A percentile compares a stretch with the other conserved stretches of the same genome.
Conservation (phyloP, 2,797 vertebrate genomes). For the Mionectes olivaceus region DNA sequence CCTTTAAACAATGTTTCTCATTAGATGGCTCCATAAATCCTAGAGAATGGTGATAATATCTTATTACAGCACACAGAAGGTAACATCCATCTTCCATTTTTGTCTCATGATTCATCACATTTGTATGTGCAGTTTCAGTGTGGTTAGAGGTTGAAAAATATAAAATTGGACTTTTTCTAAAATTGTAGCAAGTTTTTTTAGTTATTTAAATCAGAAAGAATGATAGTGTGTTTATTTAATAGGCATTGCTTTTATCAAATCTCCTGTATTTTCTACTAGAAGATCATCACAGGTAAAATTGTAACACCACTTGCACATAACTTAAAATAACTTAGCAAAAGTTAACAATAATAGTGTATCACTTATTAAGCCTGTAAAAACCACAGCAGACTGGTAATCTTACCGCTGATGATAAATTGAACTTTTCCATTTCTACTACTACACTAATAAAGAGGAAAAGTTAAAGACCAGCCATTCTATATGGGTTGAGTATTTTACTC, state of each 20-base stretch:
- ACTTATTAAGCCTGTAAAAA: background rate
- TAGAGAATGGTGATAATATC: conserved; percentile 30
- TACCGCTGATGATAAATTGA: background rate
- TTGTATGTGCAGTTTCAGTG: background rate
- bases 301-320: background rate
- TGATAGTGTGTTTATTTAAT: background rate
- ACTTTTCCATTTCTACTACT: conserved; percentile 39
- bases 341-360: background rate
- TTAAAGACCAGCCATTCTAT: background rate
- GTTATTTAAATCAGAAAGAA: background rate
- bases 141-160: background rate
- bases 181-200: background rate
- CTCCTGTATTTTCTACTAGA: background rate
- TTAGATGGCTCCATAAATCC: conserved; percentile 49
- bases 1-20: background rate
- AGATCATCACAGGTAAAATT: background rate
- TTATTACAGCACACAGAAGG: conserved; percentile 11
- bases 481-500: background rate
- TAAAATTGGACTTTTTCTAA: background rate
- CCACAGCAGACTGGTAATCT: background rate
- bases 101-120: conserved; percentile 33
- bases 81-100: background rate
- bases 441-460: background rate
- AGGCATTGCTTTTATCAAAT: background rate
- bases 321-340: background rate